A percentile compares a stretch with the other conserved stretches of the same genome.
phyloP scores from a whole-genome alignment of 2,888 invertebrate species.

The Eupithecia abbreviata region DNA sequence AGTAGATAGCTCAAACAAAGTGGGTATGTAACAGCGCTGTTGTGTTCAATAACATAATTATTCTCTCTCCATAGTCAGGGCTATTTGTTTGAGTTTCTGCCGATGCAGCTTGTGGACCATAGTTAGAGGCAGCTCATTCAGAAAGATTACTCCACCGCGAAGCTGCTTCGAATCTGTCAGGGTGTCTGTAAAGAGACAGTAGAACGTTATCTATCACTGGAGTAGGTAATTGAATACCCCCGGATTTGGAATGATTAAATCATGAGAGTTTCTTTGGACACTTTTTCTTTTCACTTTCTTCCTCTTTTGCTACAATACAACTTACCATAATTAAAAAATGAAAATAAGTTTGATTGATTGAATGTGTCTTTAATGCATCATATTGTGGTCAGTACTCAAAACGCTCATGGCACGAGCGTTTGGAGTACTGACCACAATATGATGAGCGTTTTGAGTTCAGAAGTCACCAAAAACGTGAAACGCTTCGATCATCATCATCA shows the following conservation, averaged over 20 bases:
- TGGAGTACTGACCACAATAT: no score
- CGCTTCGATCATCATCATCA: no score
- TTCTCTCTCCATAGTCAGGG: not conserved
- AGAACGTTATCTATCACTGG: not conserved
- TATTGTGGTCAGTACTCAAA: no score
- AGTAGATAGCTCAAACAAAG: not conserved
- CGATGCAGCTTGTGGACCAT: not conserved
- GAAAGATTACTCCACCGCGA: slow-evolving; percentile 1
- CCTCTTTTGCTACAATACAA: no score
- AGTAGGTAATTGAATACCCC: not conserved
- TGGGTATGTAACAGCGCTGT: not conserved
- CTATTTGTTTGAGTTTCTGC: slow-evolving; percentile 5
- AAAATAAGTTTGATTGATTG: no score
- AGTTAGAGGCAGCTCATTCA: not conserved
- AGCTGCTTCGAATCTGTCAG: slow-evolving; percentile 8
- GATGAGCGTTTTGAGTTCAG: no score
- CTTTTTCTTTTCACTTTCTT: no score
- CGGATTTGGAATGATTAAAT: not conserved
- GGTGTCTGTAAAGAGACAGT: not conserved
- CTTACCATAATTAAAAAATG: no score
- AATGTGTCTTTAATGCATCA: no score
- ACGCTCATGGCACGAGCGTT: no score
- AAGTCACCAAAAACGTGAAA: no score
- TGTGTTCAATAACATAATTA: not conserved
- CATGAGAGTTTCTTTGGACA: no score